Base-by-base conservation (phyloP, 2,113 vertebrate genomes). In the Progne subis region DNA sequence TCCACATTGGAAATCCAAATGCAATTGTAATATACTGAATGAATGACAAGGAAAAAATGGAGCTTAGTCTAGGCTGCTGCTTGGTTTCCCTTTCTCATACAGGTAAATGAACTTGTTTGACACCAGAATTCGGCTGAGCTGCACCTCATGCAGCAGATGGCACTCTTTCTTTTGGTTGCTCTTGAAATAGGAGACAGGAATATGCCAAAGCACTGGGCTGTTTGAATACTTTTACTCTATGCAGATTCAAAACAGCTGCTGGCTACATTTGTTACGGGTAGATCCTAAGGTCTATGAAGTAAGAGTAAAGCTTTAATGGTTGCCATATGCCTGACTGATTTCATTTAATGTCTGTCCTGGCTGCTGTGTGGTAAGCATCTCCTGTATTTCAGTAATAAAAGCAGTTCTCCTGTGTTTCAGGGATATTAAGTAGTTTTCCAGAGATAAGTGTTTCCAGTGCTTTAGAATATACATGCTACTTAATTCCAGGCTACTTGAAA, bases 71-170 rank as follows among this genome's bases (percentile, higher is more conserved):
- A 26, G 34, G 24, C 53, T 64, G 25, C 44, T 65, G 26, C 59
- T 76, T 90, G 11, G 11, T 83, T 92, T 90, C 28, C 18, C 41
- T 65, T 86, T 77, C 74, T 85, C 29, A 60, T 8, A 8, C 13
- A 71, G 43, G 20, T 77, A 72, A 32, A 34, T 29, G 11, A 82
- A 71, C 13, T 65, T 59, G 19, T 64, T 76, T 50, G 52, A 39
- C 26, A 31, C 4, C 29, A 32, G 61, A 49, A 25, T 44, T 50
- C 59, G 57, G 44, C 91, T 70, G 63, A 65, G 37, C 39, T 49
- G 57, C 17, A 21, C 12, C 18, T 21, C 26, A 8, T 82, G 65
- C 97, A 92, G 88, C 74, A 97, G 97, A 37, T 95, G 96, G 95
- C 96, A 90, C 88, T 96, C 64, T 96, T 93, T 76, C 89, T 81